Conservation (phyloP, 2,797 vertebrate species). For the Sebastes minor region DNA sequence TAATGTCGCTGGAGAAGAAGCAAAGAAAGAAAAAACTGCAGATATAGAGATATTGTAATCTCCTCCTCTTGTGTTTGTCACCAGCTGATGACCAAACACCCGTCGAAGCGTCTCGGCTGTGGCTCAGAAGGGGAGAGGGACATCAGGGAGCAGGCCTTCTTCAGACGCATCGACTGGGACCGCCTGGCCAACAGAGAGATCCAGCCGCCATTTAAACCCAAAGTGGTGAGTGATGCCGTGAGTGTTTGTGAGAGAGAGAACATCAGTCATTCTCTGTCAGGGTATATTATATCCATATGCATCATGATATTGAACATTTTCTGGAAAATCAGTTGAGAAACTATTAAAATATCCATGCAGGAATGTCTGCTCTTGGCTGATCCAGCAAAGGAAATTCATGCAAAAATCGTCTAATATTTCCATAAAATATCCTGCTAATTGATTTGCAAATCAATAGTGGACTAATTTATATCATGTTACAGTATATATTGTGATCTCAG, state of each 20-base stretch:
- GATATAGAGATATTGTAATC: neutral
- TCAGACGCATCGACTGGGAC: conserved; percentile 98
- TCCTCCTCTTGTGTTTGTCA: conserved; percentile 13
- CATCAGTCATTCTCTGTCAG: neutral
- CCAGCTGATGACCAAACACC: conserved; percentile 99
- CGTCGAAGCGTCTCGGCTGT: conserved; percentile 95
- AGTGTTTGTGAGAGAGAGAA: neutral
- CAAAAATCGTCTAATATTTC: neutral
- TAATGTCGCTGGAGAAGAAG: neutral
- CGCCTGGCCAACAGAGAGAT: conserved; percentile 94
- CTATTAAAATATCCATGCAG: neutral
- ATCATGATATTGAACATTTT: neutral
- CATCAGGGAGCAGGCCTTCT: conserved; percentile 95
- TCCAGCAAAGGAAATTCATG: neutral
- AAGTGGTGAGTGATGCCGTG: conserved; percentile 89
- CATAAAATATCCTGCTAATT: neutral
- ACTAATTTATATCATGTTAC: too few species aligned
- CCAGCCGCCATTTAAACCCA: conserved; percentile 98
- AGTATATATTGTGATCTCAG: too few species aligned
- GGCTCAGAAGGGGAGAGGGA: conserved; percentile 93
- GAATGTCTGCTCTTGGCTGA: neutral
- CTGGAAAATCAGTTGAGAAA: neutral
- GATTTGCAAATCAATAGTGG: neutral
- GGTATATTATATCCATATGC: neutral
- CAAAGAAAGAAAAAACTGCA: too few species aligned